Base-by-base conservation (phyloP, 2,113 vertebrate genomes). In the Tricholaema leucomelas region DNA sequence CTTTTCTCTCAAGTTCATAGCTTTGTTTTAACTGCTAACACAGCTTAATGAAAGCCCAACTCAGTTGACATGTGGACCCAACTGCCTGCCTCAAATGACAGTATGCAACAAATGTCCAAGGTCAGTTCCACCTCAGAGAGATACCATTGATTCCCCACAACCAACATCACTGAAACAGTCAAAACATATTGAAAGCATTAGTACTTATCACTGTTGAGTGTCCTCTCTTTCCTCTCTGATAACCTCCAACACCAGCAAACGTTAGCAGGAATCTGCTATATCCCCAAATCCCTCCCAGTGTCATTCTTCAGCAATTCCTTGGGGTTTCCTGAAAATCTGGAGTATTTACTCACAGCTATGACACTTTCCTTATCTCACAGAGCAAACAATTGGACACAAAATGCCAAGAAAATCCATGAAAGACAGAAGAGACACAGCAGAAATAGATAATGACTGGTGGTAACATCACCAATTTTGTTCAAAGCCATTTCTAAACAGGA, bases 21-120 rank as follows among this genome's bases (percentile, higher is more conserved):
- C 40, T 95, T 91, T 86, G 69, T 89, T 90, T 89, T 95, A 91
- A 95, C 88, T 93, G 89, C 76, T 50, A 74, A 90, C 23, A 72
- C 38, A 82, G 19, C 72, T 77, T 83, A 85, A 85, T 3, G 21
- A 90, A 95, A 84, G 75, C 73, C 54, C 60, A 38, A 94, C 1
- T 10, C 28, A 48, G 23, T 2, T 11, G 9, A 24, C 0, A 20
- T 40, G n/a, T 8, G 6, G 85, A 85, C 27, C 30, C 63, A 24
- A 84, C 33, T 31, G 5, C 54, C 72, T 61, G 14, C 86, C 64
- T 86, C 9, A 2, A 33, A 48, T 9, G 1, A 28, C 15, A 20
- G 9, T 23, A 75, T 16, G 67, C 80, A 82, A 77, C 42, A 72
- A 93, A 58, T 6, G 9, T 13, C 87, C 90, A 95, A 94, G 88